These are phyloP conservation scores for Amblyopsis rosae DNA, from an alignment of 2,113 vertebrate genomes.

Conservation along the genomic window DNA sequence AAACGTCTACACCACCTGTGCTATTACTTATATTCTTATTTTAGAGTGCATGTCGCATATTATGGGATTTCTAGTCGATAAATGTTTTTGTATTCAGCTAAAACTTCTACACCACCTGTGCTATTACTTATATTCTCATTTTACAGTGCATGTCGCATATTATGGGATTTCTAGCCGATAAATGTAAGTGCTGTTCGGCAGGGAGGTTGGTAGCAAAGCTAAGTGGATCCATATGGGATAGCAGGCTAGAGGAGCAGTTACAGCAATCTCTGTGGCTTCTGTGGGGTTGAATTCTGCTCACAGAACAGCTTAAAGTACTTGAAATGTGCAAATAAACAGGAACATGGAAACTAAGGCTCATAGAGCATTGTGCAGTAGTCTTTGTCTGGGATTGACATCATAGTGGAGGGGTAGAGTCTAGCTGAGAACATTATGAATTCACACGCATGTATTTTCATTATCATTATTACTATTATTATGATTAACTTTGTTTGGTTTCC, in stretches of 20 bases:
- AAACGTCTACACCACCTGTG: conserved; percentile 44
- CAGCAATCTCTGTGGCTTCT: conserved; percentile 36
- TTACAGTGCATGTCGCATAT: conserved; percentile 29
- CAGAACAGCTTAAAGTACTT: conserved; percentile 16
- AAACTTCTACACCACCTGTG: conserved; percentile 44
- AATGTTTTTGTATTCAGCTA: too few species aligned
- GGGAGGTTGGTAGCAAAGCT: conserved; percentile 39
- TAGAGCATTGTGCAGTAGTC: conserved; percentile 27
- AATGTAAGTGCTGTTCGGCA: conserved; percentile 43
- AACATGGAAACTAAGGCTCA: conserved; percentile 61
- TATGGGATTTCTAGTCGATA: conserved; percentile 39
- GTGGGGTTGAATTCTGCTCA: conserved; percentile 37
- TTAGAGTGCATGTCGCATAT: conserved; percentile 29
- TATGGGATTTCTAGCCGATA: conserved; percentile 39
- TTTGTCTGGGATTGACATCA: conserved; percentile 26
- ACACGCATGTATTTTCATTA: too few species aligned
- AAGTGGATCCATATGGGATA: conserved; percentile 72
- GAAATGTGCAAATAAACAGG: conserved; percentile 38
- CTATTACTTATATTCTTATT: conserved; percentile 34
- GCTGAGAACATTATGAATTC: not conserved
- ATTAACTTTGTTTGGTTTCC: too few species aligned
- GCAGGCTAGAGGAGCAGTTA: conserved; percentile 35
- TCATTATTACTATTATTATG: too few species aligned
- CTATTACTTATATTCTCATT: conserved; percentile 39
- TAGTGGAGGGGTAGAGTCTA: conserved; percentile 16